A percentile compares a stretch with the other conserved stretches of the same genome.
Conservation (phyloP, 2,113 vertebrate species). For the Python bivittatus region DNA sequence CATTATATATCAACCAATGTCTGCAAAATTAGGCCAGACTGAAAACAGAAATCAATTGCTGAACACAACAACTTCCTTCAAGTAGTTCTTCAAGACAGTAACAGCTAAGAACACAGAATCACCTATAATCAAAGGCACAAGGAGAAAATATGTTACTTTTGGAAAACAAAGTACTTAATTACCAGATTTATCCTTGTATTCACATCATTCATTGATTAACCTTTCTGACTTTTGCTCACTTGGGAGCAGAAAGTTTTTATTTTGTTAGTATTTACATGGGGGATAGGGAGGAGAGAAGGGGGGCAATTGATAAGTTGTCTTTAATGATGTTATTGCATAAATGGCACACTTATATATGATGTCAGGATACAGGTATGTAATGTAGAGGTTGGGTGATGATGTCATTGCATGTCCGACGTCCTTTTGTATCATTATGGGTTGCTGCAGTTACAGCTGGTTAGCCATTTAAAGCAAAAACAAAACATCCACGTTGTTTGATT, state of each 20-base stretch:
- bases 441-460: background rate
- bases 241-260: slow-evolving; percentile 8
- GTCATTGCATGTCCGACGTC: background rate
- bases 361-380: background rate
- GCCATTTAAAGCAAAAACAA: too few relatives aligned
- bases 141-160: slow-evolving; percentile 28
- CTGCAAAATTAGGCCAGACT: slow-evolving; percentile 22
- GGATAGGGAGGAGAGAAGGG: background rate
- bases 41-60: slow-evolving; percentile 37
- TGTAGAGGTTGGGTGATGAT: background rate
- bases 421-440: background rate
- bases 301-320: background rate
- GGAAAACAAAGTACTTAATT: slow-evolving; percentile 34
- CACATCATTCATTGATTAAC: slow-evolving; percentile 33
- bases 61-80: background rate
- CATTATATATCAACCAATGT: background rate
- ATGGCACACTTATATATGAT: background rate
- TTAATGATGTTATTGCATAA: background rate
- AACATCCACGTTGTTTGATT: background rate
- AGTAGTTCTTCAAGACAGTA: slow-evolving; percentile 16
- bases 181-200: slow-evolving; percentile 31
- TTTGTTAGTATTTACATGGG: background rate
- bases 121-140: slow-evolving; percentile 29
- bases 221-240: slow-evolving; percentile 6
- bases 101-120: slow-evolving; percentile 9